These are phyloP conservation scores for Naso thynnoides DNA, from an alignment of 2,797 vertebrate species.

Conservation along the genomic window DNA sequence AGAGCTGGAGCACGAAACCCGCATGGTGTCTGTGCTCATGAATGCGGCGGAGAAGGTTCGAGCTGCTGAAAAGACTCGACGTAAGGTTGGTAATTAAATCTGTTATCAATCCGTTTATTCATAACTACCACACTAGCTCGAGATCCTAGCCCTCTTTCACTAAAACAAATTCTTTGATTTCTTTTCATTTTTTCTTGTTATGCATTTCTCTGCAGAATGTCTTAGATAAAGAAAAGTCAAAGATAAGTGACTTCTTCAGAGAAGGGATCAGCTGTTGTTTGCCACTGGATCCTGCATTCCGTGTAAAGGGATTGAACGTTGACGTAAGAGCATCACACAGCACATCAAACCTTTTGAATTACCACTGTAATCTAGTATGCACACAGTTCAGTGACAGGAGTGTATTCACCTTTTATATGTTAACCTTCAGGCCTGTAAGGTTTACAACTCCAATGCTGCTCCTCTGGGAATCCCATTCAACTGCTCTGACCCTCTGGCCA, in stretches of 20 bases:
- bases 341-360: background rate
- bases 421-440: constrained; percentile 88
- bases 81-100: constrained; percentile 89
- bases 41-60: constrained; percentile 88
- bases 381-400: background rate
- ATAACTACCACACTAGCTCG: no score
- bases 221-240: constrained; percentile 83
- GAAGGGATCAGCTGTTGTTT: constrained; percentile 87
- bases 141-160: no score
- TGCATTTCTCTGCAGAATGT: constrained; percentile 80
- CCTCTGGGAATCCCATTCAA: constrained; percentile 92
- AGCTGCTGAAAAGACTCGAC: constrained; percentile 81
- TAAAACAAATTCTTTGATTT: background rate
- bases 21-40: constrained; percentile 86
- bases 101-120: no score
- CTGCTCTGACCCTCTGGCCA: constrained; percentile 89
- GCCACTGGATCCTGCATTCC: constrained; percentile 91
- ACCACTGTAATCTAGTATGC: background rate
- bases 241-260: constrained; percentile 88
- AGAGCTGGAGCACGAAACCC: constrained; percentile 89
- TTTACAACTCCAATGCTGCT: constrained; percentile 93
- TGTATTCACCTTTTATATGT: background rate
- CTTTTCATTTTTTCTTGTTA: background rate
- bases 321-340: constrained; percentile 82
- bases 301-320: constrained; percentile 88